phyloP scores from a whole-genome alignment of 2,888 invertebrate species.

The Tachina grossa region DNA sequence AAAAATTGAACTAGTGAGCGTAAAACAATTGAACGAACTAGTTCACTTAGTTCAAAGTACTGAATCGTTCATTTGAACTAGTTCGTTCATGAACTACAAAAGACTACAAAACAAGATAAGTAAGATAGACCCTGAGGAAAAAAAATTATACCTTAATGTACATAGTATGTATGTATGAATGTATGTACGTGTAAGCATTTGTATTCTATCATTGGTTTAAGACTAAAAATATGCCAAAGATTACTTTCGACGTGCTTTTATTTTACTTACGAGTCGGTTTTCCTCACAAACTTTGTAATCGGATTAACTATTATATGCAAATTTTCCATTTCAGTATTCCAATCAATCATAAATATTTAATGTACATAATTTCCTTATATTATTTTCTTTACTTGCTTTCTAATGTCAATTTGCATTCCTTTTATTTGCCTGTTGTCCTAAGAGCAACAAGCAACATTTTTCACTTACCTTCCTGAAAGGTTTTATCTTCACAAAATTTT shows the following conservation, averaged over 20 bases:
- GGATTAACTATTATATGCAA: background rate
- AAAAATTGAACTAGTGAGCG: too few species aligned
- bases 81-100: too few species aligned
- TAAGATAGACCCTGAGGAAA: too few species aligned
- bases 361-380: background rate
- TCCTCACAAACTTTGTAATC: background rate
- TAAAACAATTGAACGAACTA: too few species aligned
- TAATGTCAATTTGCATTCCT: background rate
- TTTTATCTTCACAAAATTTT: constrained; percentile 80
- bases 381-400: background rate
- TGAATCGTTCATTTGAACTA: too few species aligned
- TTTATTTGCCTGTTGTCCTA: background rate
- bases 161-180: too few species aligned
- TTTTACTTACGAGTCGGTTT: background rate
- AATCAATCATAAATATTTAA: background rate
- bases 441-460: background rate
- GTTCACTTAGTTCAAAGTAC: too few species aligned
- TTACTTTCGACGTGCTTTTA: background rate
- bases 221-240: background rate
- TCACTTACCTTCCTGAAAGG: constrained; percentile 80
- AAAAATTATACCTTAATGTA: too few species aligned
- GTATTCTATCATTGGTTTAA: background rate
- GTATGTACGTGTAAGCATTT: too few species aligned
- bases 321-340: background rate
- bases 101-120: too few species aligned